A percentile compares a stretch with the other conserved stretches of the same genome.
phyloP scores from a whole-genome alignment of 2,113 vertebrate genomes.

The Vulpes vulpes region DNA sequence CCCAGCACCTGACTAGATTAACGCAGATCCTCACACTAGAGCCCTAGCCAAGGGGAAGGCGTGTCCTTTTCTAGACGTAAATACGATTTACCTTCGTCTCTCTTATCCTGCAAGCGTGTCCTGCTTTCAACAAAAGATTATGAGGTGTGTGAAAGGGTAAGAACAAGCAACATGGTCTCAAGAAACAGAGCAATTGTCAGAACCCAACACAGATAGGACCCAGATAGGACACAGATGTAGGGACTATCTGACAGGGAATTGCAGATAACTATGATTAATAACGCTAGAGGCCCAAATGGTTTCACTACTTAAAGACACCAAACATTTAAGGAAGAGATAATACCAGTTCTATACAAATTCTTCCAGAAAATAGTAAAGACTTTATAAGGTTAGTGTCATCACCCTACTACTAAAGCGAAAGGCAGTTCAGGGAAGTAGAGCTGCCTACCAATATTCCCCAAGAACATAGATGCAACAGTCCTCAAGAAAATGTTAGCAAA shows the following conservation, averaged over 20 bases:
- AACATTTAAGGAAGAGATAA: background rate
- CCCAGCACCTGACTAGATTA: background rate
- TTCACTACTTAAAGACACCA: background rate
- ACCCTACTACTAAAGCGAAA: background rate
- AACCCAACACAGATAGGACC: background rate
- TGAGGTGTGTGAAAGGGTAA: background rate
- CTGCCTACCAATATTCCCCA: background rate
- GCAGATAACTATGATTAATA: background rate
- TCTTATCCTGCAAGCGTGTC: background rate
- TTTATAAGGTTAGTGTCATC: background rate
- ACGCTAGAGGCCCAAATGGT: background rate
- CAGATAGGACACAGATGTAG: background rate
- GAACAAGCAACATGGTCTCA: background rate
- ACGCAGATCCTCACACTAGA: background rate
- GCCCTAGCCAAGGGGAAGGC: background rate
- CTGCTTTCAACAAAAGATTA: background rate
- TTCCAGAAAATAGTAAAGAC: background rate
- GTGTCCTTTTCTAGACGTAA: background rate
- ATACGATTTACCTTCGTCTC: background rate
- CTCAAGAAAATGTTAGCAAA: background rate
- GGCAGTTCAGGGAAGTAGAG: background rate
- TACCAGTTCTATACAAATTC: background rate
- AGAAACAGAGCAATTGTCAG: background rate
- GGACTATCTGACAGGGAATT: too few species aligned
- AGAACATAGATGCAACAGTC: background rate